These are phyloP conservation scores for Cantharis rustica DNA, from an alignment of 2,888 invertebrate genomes.

Conservation along the genomic window DNA sequence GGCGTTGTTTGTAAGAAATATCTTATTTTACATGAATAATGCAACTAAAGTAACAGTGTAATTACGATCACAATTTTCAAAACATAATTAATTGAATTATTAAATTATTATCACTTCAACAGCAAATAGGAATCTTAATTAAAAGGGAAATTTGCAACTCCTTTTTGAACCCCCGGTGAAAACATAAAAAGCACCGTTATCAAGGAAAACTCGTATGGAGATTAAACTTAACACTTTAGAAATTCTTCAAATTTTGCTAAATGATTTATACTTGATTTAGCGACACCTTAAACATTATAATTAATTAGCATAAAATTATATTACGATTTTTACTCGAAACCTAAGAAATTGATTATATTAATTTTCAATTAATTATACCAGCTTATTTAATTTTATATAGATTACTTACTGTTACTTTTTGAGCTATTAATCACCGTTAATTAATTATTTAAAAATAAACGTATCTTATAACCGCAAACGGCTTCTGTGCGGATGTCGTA, in stretches of 20 bases:
- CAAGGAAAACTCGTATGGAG: background rate
- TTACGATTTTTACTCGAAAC: background rate
- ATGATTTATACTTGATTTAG: background rate
- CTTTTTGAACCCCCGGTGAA: background rate
- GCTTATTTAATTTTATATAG: background rate
- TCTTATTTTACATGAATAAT: conserved; percentile 38
- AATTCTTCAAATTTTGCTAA: background rate
- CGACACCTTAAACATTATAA: background rate
- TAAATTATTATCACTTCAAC: background rate
- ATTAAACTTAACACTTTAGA: background rate
- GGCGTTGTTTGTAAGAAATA: conserved; percentile 36
- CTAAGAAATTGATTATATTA: background rate
- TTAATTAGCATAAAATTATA: background rate
- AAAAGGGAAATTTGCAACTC: background rate
- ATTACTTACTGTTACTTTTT: background rate
- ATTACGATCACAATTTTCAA: conserved; percentile 27
- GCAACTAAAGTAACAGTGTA: conserved; percentile 35
- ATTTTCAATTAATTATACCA: background rate
- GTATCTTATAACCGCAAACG: background rate
- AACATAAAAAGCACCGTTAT: background rate
- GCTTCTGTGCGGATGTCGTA: background rate
- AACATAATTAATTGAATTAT: conserved; percentile 8
- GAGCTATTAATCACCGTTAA: background rate
- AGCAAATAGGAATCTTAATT: background rate
- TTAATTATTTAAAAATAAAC: background rate